Evolutionary conservation across 2,797 vertebrate species (phyloP), one percentile per base, ranked within the genome.

Genomic region (Amphiprion clarkii): DNA sequence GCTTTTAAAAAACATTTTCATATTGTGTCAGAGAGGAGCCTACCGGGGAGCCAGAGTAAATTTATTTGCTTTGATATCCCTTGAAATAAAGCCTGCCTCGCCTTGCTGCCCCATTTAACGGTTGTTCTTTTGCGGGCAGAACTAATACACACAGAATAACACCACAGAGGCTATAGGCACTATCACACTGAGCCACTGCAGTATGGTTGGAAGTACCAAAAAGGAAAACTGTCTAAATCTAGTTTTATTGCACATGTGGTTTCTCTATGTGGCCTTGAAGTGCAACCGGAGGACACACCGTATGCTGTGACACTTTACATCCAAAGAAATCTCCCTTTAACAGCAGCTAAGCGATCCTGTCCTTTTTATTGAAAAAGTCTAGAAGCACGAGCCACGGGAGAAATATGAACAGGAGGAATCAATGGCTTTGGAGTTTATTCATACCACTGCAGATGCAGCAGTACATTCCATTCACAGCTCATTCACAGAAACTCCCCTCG

Each of bases 71-170:
- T 81, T 71, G 33, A 73, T 70, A 33, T 68, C 14, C 17, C 6
- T 56, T 57, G 59, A 70, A 74, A 76, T 62, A 64, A 78, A 79
- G 46, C 53, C 59, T 58, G 51, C 54, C 25, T 62, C 6, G 19
- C 36, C 73, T 64, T 8, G 40, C 66, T 78, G 78, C 44, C 74
- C 80, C 67, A 81, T 70, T 87, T 78, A 71, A 49, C 17, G 17
- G 25, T 63, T 71, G 33, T 76, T 82, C 46, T 52, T 78, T 72
- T 78, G 17, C 61, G 25, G 52, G 63, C 74, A 68, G 59, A 79
- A 55, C 67, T 76, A 78, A 86, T 39, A 48, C 29, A 21, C 49
- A 56, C 25, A 40, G 36, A 79, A 56, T 64, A 46, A 70, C 58
- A 63, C 7, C 9, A 3, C 5, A 10, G 5, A 10, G 63, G 55